These are phyloP conservation scores for Euzetes globulus DNA, from an alignment of 2,888 invertebrate species.

Conservation along the genomic window DNA sequence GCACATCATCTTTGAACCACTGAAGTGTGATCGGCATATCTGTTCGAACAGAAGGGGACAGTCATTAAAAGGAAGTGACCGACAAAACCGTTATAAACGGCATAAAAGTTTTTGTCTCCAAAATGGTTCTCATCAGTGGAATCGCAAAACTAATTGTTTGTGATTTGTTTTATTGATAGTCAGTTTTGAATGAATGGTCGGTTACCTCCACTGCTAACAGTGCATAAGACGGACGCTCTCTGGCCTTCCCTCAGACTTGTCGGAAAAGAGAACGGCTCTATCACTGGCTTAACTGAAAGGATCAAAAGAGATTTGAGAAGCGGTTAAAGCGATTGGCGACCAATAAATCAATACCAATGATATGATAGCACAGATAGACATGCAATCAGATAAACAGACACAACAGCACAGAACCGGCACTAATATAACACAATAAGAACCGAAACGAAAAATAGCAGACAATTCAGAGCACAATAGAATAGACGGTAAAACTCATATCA, in stretches of 20 bases:
- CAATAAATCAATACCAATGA: constrained; percentile 24
- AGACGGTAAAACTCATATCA: neutral
- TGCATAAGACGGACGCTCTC: constrained; percentile 48
- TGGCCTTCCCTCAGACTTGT: constrained; percentile 50
- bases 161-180: neutral
- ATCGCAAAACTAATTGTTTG: neutral
- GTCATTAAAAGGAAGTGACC: constrained; percentile 28
- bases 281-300: constrained; percentile 57
- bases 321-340: neutral
- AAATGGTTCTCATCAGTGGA: neutral
- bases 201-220: constrained; percentile 45
- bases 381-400: neutral
- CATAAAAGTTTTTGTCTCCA: neutral
- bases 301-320: constrained; percentile 20
- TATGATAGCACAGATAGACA: neutral
- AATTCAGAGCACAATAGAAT: neutral
- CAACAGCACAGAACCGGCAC: neutral
- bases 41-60: neutral
- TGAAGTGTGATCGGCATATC: constrained; percentile 45
- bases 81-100: constrained; percentile 38
- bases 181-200: neutral
- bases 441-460: neutral
- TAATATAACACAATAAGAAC: neutral
- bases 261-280: constrained; percentile 47
- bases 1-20: constrained; percentile 47